Base-by-base conservation (phyloP, 2,888 invertebrate species). In the Cosmia trapezina region DNA sequence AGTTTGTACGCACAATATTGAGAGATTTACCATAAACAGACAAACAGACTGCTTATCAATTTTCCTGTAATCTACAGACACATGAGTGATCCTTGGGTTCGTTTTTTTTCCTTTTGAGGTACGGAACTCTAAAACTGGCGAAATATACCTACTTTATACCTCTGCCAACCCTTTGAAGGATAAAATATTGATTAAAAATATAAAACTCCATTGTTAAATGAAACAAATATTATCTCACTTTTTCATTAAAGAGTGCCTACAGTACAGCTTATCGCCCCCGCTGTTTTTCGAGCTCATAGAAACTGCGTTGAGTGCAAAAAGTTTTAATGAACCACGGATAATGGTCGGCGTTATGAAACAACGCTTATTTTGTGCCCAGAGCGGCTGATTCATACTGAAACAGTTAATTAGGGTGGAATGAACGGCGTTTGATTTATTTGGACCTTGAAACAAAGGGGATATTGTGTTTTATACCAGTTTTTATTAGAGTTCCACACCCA, bases 261-360 rank as follows among this genome's bases (percentile, higher is more conserved):
- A n/a, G 12, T 4, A 5, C 28, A 47, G 64, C 70, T 78, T 45
- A 71, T 37, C 33, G 4, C n/a, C 41, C 37, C 56, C 64, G 81
- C 81, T 71, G 59, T 45, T 78, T 57, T 73, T 47, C 2, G 59
- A 37, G 62, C 81, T 65, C 47, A 19, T 59, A 57, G 67, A 64
- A 76, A 80, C 70, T 78, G 70, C 74, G 57, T 71, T 77, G 79
- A 81, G 57, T 67, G 74, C 79, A 80, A 84, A 88, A 87, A 88
- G 78, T 87, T 87, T 84, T 87, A 84, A 86, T 84, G 86, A 87
- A 87, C 82, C 67, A 59, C 72, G 84, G 81, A 81, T 86, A 87
- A 83, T 82, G 78, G 80, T 19, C 17, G 41, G 64, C 28, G 73
- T 62, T 56, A 70, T 77, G 75, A 75, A 73, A 85, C 76, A 72